Conservation (phyloP, 92 coral and sea anemone genomes). For the Palythoa grandiflora region DNA sequence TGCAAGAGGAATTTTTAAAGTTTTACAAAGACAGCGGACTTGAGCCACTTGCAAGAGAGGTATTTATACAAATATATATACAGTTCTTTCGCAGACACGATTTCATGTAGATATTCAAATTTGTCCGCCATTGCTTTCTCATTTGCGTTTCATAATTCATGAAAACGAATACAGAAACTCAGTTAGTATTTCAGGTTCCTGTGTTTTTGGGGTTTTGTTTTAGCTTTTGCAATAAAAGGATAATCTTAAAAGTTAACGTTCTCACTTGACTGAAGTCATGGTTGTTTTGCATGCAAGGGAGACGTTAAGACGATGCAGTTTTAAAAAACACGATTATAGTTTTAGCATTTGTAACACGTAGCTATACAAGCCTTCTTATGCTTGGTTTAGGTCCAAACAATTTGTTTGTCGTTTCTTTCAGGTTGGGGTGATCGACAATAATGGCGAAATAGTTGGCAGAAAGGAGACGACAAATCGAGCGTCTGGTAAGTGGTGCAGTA, state of each 20-base stretch:
- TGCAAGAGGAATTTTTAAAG: slow-evolving; percentile 77
- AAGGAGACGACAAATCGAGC: slow-evolving; percentile 64
- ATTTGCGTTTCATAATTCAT: slow-evolving; percentile 67
- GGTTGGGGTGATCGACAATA: slow-evolving; percentile 90
- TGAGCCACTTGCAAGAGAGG: slow-evolving; percentile 83
- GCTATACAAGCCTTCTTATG: background rate
- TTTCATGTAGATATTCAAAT: slow-evolving; percentile 53
- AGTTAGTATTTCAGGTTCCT: background rate
- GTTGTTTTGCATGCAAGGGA: background rate
- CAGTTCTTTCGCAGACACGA: slow-evolving; percentile 50
- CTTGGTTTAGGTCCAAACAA: slow-evolving; percentile 12
- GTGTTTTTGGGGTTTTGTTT: background rate
- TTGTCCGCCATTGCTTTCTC: slow-evolving; percentile 59
- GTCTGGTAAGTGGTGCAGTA: slow-evolving; percentile 56
- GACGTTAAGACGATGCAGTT: background rate
- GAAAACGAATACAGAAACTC: slow-evolving; percentile 53
- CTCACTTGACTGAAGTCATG: background rate
- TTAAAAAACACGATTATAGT: slow-evolving; percentile 16
- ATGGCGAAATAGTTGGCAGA: slow-evolving; percentile 80
- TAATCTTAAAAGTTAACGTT: background rate
- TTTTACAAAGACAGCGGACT: slow-evolving; percentile 79
- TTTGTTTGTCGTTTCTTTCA: slow-evolving; percentile 45
- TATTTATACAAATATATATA: slow-evolving; percentile 30
- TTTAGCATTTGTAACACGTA: slow-evolving; percentile 22
- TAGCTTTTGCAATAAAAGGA: background rate